A percentile compares a stretch with the other conserved stretches of the same genome.
Evolutionary conservation across 2,797 vertebrate genomes (phyloP).

Genomic region (Pipistrellus kuhlii): DNA sequence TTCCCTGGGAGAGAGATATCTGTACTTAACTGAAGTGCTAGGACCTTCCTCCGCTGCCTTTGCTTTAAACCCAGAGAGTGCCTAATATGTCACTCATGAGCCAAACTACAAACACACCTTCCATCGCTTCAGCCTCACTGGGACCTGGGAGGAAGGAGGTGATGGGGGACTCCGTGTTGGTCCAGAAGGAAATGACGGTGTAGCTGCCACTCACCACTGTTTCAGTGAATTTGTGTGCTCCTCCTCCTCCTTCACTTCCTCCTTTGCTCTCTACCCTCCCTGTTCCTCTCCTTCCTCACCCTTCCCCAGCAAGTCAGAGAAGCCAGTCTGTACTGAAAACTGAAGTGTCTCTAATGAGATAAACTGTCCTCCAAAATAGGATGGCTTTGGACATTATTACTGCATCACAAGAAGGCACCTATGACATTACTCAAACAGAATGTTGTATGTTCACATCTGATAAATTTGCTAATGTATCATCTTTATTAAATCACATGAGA

Average conservation of each 20-base stretch:
- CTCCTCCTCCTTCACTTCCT: too few species aligned
- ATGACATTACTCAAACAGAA: neutral
- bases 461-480: neutral
- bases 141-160: neutral
- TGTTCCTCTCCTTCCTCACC: neutral
- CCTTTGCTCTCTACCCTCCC: neutral
- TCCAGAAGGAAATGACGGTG: neutral
- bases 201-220: neutral
- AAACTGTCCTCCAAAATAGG: neutral
- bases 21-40: neutral
- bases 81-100: neutral
- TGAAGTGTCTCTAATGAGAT: neutral
- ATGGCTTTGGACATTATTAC: neutral
- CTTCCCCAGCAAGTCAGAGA: neutral
- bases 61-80: neutral
- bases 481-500: neutral
- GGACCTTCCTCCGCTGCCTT: neutral
- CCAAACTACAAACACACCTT: neutral
- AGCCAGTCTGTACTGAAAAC: neutral
- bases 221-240: neutral
- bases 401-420: neutral
- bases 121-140: neutral
- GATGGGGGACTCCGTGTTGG: neutral
- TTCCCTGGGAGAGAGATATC: neutral
- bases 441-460: neutral